These are phyloP conservation scores for Orchesellides sinensis DNA, from an alignment of 2,888 invertebrate genomes.

Conservation along the genomic window DNA sequence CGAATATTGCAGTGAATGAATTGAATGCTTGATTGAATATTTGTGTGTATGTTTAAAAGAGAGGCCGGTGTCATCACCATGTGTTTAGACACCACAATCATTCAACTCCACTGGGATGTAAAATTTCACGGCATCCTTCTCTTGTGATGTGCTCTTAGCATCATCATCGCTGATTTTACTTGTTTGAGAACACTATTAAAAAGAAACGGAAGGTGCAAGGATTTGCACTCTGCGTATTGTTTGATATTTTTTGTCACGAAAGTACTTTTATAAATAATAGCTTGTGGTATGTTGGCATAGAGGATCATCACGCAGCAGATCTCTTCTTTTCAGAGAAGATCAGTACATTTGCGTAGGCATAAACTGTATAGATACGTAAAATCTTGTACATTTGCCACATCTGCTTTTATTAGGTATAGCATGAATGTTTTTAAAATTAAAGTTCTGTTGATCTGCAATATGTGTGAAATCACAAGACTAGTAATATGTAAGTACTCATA, in stretches of 20 bases:
- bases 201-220: conserved; percentile 52
- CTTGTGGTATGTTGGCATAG: conserved; percentile 53
- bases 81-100: conserved; percentile 56
- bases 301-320: conserved; percentile 56
- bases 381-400: too few relatives aligned
- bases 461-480: too few relatives aligned
- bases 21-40: conserved; percentile 48
- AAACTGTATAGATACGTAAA: too few relatives aligned
- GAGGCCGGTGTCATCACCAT: conserved; percentile 57
- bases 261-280: conserved; percentile 39
- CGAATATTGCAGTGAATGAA: conserved; percentile 35
- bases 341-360: too few relatives aligned
- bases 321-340: too few relatives aligned
- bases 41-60: not conserved
- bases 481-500: too few relatives aligned
- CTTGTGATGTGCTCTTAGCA: too few relatives aligned
- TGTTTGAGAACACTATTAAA: not conserved
- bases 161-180: not conserved
- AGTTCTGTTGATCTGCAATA: too few relatives aligned
- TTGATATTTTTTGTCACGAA: conserved; percentile 28
- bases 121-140: conserved; percentile 57
- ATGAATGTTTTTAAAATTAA: too few relatives aligned
- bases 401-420: too few relatives aligned
- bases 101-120: conserved; percentile 49
- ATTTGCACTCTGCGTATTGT: conserved; percentile 60